Base-by-base conservation (phyloP, 2,797 vertebrate genomes). In the Danio albolineatus region DNA sequence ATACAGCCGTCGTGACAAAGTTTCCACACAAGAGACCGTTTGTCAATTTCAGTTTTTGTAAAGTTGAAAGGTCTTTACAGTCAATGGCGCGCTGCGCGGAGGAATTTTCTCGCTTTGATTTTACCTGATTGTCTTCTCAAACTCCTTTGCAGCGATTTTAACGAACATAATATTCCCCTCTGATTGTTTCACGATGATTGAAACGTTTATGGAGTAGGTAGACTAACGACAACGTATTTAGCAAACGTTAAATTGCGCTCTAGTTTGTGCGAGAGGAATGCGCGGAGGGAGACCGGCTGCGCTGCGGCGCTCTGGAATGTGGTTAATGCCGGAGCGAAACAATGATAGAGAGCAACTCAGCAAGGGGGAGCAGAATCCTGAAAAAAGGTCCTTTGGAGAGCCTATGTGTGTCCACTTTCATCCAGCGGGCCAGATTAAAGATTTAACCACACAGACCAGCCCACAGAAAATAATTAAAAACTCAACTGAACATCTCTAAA, bases 301-400 rank as follows among this genome's bases (percentile, higher is more conserved):
- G 92, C 93, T 95, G 93, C 93, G 96, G 91, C 96, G 87, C 93
- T 92, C 83, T 94, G 97, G 97, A 97, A 98, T 98, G 96, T 92
- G 91, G 93, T 94, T 95, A 95, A 95, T 94, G 94, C 95, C 89
- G 94, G 91, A 93, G 94, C 93, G 93, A 93, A 95, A 96, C 95
- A 96, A 95, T 95, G 94, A 95, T 93, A 92, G 92, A 89, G 90
- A 93, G 91, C 91, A 92, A 93, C 94, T 94, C 92, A 92, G 94
- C 89, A 91, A 89, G 92, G 93, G 90, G 94, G 90, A 90, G 91
- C 91, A 87, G 89, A 90, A 77, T 88, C 87, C 86, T 91, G 88
- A 88, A 78, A 79, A 90, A 89, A 89, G 90, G 86, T 87, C 86
- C 64, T 89, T 87, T 91, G 87, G 87, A 87, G 86, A 88, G 88